phyloP scores from a whole-genome alignment of 2,888 invertebrate species.

The Blomia tropicalis region DNA sequence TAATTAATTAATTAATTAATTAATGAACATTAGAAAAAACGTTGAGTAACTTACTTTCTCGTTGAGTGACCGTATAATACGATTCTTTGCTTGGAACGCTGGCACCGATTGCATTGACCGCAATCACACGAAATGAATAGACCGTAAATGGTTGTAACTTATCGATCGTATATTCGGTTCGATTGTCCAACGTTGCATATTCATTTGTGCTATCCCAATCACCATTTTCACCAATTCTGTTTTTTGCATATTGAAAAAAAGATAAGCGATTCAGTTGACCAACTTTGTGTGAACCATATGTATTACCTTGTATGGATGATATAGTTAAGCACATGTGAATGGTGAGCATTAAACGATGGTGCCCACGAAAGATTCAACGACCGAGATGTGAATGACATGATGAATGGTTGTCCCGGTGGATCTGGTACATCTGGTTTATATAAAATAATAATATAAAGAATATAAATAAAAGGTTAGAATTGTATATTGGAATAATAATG shows the following conservation, averaged over 20 bases:
- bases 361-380: slow-evolving; percentile 59
- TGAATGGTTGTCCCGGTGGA: slow-evolving; percentile 45
- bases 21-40: background rate
- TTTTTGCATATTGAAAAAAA: background rate
- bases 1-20: background rate
- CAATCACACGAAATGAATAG: slow-evolving; percentile 55
- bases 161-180: slow-evolving; percentile 49
- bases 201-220: slow-evolving; percentile 45
- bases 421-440: slow-evolving; percentile 27
- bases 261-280: background rate
- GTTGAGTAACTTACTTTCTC: slow-evolving; percentile 47
- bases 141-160: slow-evolving; percentile 54
- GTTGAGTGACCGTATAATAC: slow-evolving; percentile 54
- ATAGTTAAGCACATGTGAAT: slow-evolving; percentile 53
- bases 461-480: background rate
- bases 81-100: slow-evolving; percentile 53
- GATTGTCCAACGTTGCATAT: slow-evolving; percentile 48
- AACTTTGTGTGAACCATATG: background rate
- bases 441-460: background rate
- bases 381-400: slow-evolving; percentile 54
- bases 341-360: slow-evolving; percentile 50
- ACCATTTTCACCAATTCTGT: slow-evolving; percentile 52
- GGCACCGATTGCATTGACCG: slow-evolving; percentile 53
- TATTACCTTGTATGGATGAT: slow-evolving; percentile 55
- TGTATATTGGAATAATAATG: background rate